Evolutionary conservation across 2,113 vertebrate species (phyloP).

Genomic region (Sylvilagus bachmani): DNA sequence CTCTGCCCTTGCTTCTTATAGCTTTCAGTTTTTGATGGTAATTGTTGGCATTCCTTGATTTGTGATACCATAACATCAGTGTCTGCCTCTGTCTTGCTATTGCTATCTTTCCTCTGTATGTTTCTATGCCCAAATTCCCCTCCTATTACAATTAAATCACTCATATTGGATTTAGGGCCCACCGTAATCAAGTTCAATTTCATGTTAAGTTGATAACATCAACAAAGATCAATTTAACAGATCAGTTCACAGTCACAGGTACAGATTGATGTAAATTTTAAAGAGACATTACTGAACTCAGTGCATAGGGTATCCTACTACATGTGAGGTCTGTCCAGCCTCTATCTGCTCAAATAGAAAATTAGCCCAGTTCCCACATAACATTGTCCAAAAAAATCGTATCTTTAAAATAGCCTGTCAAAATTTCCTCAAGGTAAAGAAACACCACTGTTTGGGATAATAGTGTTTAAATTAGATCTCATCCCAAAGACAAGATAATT

Average conservation of each 20-base stretch:
- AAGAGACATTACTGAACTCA: background rate
- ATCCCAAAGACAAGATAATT: background rate
- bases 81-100: background rate
- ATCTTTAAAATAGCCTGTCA: background rate
- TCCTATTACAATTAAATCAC: background rate
- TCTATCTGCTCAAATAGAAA: background rate
- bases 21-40: background rate
- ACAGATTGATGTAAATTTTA: background rate
- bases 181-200: rapidly evolving
- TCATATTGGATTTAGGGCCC: background rate
- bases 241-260: background rate
- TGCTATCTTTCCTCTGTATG: background rate
- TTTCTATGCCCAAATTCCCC: background rate
- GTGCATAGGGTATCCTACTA: background rate
- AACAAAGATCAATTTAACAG: background rate
- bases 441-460: background rate
- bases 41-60: background rate
- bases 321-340: rapidly evolving
- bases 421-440: background rate
- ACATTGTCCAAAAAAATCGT: background rate
- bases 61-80: rapidly evolving
- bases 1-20: rapidly evolving
- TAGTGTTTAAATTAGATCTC: background rate
- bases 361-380: background rate
- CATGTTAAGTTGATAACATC: background rate